These are phyloP conservation scores for Pangasius djambal DNA, from an alignment of 2,797 vertebrate species.

Conservation along the genomic window DNA sequence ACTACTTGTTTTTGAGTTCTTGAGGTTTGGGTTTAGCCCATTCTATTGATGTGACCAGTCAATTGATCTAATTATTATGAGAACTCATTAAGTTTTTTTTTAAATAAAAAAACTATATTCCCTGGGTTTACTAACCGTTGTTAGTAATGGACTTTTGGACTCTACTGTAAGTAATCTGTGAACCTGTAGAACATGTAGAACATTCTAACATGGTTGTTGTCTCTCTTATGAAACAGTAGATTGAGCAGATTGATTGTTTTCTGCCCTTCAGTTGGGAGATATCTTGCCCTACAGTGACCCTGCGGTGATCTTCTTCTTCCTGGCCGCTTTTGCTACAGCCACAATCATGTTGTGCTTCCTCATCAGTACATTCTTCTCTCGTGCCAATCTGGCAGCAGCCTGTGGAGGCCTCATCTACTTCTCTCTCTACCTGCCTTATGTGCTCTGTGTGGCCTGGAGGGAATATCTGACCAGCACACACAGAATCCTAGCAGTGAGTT, in stretches of 20 bases:
- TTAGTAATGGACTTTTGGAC: no score
- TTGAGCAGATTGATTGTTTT: neutral
- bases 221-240: neutral
- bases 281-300: slow-evolving; percentile 90
- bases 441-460: slow-evolving; percentile 87
- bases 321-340: slow-evolving; percentile 84
- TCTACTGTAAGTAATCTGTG: neutral
- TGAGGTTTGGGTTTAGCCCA: neutral
- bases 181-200: no score
- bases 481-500: slow-evolving; percentile 78
- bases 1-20: neutral
- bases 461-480: slow-evolving; percentile 77
- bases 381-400: slow-evolving; percentile 86
- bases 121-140: neutral
- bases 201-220: neutral
- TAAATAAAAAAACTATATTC: neutral
- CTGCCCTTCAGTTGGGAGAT: slow-evolving; percentile 76
- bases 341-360: slow-evolving; percentile 92
- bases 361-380: slow-evolving; percentile 88
- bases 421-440: slow-evolving; percentile 85
- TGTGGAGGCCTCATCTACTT: slow-evolving; percentile 89
- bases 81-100: neutral
- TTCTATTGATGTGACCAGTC: neutral
- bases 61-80: neutral
- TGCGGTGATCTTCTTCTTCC: slow-evolving; percentile 82